phyloP scores from a whole-genome alignment of 1,140 invertebrate species.

The Lordiphosa mommai region DNA sequence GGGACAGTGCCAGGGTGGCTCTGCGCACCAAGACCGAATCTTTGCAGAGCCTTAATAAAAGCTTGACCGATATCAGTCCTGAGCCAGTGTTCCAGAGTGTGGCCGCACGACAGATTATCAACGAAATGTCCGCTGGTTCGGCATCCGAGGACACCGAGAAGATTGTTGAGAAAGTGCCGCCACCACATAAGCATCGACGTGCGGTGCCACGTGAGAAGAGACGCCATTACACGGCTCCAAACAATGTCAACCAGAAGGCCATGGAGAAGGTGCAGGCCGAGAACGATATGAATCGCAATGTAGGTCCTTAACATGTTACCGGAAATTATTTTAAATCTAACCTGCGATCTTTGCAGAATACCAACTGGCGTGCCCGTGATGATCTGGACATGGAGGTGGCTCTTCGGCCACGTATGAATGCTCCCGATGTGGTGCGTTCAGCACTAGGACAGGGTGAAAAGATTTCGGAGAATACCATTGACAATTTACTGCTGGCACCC shows the following conservation, averaged over 20 bases:
- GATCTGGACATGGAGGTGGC: slow-evolving; percentile 93
- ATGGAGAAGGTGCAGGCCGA: slow-evolving; percentile 82
- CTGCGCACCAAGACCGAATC: slow-evolving; percentile 75
- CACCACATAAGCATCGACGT: slow-evolving; percentile 81
- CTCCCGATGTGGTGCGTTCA: slow-evolving; percentile 91
- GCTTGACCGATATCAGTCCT: slow-evolving; percentile 73
- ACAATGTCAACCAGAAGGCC: slow-evolving; percentile 83
- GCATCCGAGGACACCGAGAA: slow-evolving; percentile 80
- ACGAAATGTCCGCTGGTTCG: slow-evolving; percentile 86
- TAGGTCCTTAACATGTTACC: slow-evolving; percentile 48
- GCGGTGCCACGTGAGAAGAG: slow-evolving; percentile 89
- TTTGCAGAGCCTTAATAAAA: slow-evolving; percentile 79
- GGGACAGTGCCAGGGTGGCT: slow-evolving; percentile 62
- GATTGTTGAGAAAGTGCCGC: slow-evolving; percentile 77
- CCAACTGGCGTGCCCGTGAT: slow-evolving; percentile 85
- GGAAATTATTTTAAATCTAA: not conserved
- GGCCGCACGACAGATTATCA: slow-evolving; percentile 90
- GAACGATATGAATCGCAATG: slow-evolving; percentile 81
- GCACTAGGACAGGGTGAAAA: slow-evolving; percentile 83
- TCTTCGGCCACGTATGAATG: slow-evolving; percentile 84
- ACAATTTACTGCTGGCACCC: slow-evolving; percentile 90
- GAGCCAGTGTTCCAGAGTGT: slow-evolving; percentile 90
- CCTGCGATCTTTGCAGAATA: slow-evolving; percentile 76
- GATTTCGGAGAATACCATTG: slow-evolving; percentile 88
- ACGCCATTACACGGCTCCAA: slow-evolving; percentile 92